Percentiles rank a stretch among this genome's conserved stretches.
Evolutionary conservation across 2,113 vertebrate genomes (phyloP).

Genomic region (Aythya baeri): DNA sequence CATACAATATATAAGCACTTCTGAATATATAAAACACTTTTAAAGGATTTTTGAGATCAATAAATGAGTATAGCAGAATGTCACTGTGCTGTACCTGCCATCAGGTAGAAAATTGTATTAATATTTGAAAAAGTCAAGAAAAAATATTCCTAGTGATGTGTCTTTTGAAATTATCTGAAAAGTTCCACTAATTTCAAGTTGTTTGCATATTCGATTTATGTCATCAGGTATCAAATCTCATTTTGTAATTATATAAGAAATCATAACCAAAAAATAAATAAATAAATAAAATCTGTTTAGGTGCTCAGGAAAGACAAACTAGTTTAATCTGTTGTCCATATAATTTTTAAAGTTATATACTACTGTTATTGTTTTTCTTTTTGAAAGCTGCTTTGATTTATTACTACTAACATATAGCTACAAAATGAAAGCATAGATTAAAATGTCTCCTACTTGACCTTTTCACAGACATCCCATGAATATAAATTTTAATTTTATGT

Average conservation of each 20-base stretch:
- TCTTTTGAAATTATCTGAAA: background rate
- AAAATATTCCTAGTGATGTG: background rate
- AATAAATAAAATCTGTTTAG: background rate
- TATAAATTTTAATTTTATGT: conserved; percentile 18
- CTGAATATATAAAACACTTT: background rate
- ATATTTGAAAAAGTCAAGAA: background rate
- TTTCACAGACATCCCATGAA: background rate
- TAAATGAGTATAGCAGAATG: background rate
- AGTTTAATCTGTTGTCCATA: background rate
- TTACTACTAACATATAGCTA: background rate
- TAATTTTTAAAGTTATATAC: background rate
- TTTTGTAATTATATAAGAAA: conserved; percentile 7
- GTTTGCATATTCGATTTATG: background rate
- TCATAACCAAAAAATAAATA: background rate
- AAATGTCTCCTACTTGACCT: conserved; percentile 49
- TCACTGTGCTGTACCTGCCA: background rate
- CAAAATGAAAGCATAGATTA: conserved; percentile 56
- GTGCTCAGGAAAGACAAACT: conserved; percentile 13
- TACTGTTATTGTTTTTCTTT: background rate
- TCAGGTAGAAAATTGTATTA: background rate
- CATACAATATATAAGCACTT: background rate
- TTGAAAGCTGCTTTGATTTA: conserved; percentile 27
- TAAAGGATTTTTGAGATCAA: background rate
- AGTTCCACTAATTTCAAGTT: background rate
- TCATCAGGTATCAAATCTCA: background rate